Evolutionary conservation across 1,140 invertebrate species (phyloP).

Genomic region (Mylabris phalerata): DNA sequence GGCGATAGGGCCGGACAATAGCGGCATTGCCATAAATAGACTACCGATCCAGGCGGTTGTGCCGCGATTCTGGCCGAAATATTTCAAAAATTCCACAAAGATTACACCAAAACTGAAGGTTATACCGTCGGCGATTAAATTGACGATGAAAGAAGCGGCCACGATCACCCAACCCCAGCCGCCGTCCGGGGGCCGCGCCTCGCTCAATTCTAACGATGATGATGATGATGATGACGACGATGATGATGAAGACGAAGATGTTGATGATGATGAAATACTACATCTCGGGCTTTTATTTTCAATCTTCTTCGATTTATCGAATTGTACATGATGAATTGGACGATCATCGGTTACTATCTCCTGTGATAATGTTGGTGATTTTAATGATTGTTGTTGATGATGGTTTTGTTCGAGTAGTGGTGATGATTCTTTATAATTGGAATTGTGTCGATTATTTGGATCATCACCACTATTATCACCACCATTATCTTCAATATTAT

Average conservation of each 20-base stretch:
- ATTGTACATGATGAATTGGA: conserved; percentile 53
- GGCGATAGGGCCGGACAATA: conserved; percentile 79
- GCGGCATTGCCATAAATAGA: conserved; percentile 83
- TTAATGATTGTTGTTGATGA: too few species aligned
- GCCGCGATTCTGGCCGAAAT: conserved; percentile 73
- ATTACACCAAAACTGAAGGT: conserved; percentile 83
- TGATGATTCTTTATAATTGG: not conserved
- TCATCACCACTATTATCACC: not conserved
- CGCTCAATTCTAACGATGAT: conserved; percentile 54
- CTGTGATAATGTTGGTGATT: too few species aligned
- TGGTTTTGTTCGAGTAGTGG: too few species aligned
- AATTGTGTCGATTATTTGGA: not conserved
- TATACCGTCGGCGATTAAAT: conserved; percentile 85
- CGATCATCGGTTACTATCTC: conserved; percentile 36
- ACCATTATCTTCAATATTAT: not conserved
- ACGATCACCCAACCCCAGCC: conserved; percentile 79
- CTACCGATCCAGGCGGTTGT: conserved; percentile 87
- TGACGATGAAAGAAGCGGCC: conserved; percentile 80
- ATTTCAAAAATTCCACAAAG: conserved; percentile 69
- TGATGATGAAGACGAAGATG: conserved; percentile 36
- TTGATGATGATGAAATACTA: conserved; percentile 30
- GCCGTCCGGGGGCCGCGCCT: conserved; percentile 63
- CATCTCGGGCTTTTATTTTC: too few species aligned
- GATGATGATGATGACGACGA: conserved; percentile 51
- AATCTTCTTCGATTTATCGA: conserved; percentile 42